Conservation (phyloP, 2,888 invertebrate genomes). For the Neoitamus cyanurus region DNA sequence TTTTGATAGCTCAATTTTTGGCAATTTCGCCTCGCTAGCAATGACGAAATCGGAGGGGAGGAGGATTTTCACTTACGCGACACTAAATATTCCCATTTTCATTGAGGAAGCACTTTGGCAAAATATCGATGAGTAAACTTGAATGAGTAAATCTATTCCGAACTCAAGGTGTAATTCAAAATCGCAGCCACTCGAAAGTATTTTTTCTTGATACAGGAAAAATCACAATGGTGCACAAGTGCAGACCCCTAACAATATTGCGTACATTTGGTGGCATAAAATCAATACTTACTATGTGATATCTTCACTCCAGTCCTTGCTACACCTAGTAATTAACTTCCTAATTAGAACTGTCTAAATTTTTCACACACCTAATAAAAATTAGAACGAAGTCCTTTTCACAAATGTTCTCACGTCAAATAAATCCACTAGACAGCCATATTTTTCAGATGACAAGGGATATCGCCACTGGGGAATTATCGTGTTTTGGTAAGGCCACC, state of each 20-base stretch:
- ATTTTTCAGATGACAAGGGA: constrained; percentile 15
- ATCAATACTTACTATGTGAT: constrained; percentile 21
- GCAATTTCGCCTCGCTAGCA: not conserved
- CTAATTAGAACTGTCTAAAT: not conserved
- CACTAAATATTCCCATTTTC: not conserved
- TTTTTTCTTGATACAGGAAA: not conserved
- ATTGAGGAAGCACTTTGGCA: not conserved
- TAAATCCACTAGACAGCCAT: constrained; percentile 30
- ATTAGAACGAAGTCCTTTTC: constrained; percentile 8
- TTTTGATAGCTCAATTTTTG: not conserved
- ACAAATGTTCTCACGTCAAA: constrained; percentile 25
- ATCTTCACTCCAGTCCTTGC: not conserved
- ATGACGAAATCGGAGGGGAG: constrained; percentile 17
- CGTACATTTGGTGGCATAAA: not conserved
- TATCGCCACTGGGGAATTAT: not conserved
- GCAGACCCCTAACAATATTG: constrained; percentile 18
- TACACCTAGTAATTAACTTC: not conserved
- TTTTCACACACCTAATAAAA: constrained; percentile 8
- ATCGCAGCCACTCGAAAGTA: not conserved
- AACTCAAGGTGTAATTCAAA: not conserved
- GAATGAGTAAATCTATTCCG: not conserved
- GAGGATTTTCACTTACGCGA: not conserved
- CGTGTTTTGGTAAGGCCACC: not conserved
- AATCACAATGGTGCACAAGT: constrained; percentile 3
- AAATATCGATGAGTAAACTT: not conserved